Percentiles rank a stretch among this genome's conserved stretches.
phyloP scores from a whole-genome alignment of 2,888 invertebrate species.

The Acheta domesticus region DNA sequence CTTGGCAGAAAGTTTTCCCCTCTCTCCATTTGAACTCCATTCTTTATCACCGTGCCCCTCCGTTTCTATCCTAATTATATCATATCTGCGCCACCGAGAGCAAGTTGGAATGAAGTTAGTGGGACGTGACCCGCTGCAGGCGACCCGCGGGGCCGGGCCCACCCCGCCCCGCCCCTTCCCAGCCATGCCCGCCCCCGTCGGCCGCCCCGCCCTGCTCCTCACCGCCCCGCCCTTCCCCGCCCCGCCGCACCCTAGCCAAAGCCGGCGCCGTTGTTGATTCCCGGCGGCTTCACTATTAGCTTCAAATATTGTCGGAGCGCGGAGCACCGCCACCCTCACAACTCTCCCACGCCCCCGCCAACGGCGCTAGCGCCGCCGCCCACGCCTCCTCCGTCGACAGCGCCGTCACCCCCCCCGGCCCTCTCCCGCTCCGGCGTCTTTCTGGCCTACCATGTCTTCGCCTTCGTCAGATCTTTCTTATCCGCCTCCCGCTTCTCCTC shows the following conservation, averaged over 20 bases:
- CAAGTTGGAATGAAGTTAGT: constrained; percentile 18
- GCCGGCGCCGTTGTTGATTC: background rate
- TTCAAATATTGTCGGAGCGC: background rate
- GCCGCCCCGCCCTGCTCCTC: too few relatives aligned
- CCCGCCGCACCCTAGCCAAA: background rate
- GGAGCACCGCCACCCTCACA: too few relatives aligned
- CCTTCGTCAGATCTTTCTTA: too few relatives aligned
- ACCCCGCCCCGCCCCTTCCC: background rate
- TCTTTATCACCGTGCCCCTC: background rate
- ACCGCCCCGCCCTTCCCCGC: background rate
- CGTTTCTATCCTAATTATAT: constrained; percentile 18
- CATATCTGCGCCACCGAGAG: constrained; percentile 6
- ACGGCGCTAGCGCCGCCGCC: too few relatives aligned
- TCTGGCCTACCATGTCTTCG: too few relatives aligned
- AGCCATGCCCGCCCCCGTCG: background rate
- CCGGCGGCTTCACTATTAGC: background rate
- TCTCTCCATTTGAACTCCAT: constrained; percentile 18
- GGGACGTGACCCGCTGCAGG: background rate
- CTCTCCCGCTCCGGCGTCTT: too few relatives aligned
- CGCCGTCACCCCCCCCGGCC: too few relatives aligned
- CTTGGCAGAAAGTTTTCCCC: constrained; percentile 7
- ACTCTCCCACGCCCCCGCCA: too few relatives aligned
- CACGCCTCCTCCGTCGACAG: too few relatives aligned
- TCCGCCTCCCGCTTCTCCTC: too few relatives aligned
- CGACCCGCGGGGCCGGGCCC: background rate